Base-by-base conservation (phyloP, 2,888 invertebrate species). In the Branchellion lobata region DNA sequence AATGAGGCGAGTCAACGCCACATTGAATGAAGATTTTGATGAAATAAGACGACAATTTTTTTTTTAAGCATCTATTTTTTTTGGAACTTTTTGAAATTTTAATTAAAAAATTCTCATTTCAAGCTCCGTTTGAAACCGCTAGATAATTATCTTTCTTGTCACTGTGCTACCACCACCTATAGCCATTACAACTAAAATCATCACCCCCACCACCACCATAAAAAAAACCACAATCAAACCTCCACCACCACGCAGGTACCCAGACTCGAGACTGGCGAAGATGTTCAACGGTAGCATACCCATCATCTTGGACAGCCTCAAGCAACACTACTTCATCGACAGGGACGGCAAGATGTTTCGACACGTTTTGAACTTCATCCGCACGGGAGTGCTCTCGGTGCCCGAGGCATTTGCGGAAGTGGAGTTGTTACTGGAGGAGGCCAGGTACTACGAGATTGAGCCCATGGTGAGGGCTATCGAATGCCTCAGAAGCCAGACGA, bases 291-390 rank as follows among this genome's bases (percentile, higher is more conserved):
- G 97, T 51, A 93, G 92, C 84, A 94, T 96, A 85, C 96, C 97
- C 1, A 96, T 97, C 84, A 95, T 97, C 24, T 89, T 97, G 87
- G 97, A 97, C 87, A 94, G 94, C 2, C 89, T 97, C 84, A 97
- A 97, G 88, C 97, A 97, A 87, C 96, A 99, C 87, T 98, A 98
- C 88, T 99, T 98, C 90, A 96, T 99, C 85, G 98, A 99, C 89
- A 91, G 98, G 74, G 98, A 99, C 87, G 97, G 98, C 1, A 94
- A 93, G 83, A 94, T 96, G 93, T 99, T 99, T 89, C 91, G 97
- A 31, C 96, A 98, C 88, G 94, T 99, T 85, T 91, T 99, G 82
- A 97, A 97, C 90, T 99, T 94, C 88, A 92, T 99, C 91, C 91
- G 98, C 85, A 94, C 95, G 87, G 93, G 94, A 81, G 91, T 92